Conservation (phyloP, 2,888 invertebrate genomes). For the Chalcis sispes region DNA sequence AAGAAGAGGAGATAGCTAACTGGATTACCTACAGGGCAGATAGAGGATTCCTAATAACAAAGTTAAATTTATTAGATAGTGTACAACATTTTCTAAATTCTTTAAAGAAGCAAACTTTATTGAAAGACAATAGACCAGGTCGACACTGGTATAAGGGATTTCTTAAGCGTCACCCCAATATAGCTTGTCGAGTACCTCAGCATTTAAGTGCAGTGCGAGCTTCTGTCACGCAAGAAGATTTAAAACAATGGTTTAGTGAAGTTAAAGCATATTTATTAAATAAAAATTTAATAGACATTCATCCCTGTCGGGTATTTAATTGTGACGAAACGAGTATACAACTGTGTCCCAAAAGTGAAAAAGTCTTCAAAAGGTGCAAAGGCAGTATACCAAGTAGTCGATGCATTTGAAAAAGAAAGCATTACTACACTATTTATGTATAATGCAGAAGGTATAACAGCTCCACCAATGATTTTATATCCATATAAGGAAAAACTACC, state of each 20-base stretch:
- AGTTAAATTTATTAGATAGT: slow-evolving; percentile 49
- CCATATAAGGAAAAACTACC: slow-evolving; percentile 6
- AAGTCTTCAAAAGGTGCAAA: slow-evolving; percentile 54
- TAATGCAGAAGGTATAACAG: neutral
- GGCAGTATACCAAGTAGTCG: slow-evolving; percentile 59
- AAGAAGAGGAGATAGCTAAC: slow-evolving; percentile 52
- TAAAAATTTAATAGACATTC: slow-evolving; percentile 30
- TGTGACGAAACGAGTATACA: slow-evolving; percentile 59
- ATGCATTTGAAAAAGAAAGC: slow-evolving; percentile 57
- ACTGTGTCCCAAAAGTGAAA: slow-evolving; percentile 58
- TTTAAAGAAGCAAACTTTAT: slow-evolving; percentile 45
- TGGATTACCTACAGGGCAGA: slow-evolving; percentile 52
- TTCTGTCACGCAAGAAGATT: slow-evolving; percentile 17
- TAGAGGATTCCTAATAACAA: slow-evolving; percentile 50
- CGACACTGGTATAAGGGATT: slow-evolving; percentile 56
- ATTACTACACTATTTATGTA: slow-evolving; percentile 58
- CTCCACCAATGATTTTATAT: slow-evolving; percentile 9
- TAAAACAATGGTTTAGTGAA: slow-evolving; percentile 13
- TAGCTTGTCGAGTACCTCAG: slow-evolving; percentile 28
- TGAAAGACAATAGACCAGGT: slow-evolving; percentile 53
- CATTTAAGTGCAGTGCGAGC: slow-evolving; percentile 7
- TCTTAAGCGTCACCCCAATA: slow-evolving; percentile 51
- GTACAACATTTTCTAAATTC: slow-evolving; percentile 45
- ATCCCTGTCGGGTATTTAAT: slow-evolving; percentile 60
- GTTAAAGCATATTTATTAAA: neutral